A percentile compares a stretch with the other conserved stretches of the same genome.
These are phyloP conservation scores for Cliona cf. orientalis DNA, from an alignment of 37 sponge, comb jelly and placozoan species.

Conservation along the genomic window DNA sequence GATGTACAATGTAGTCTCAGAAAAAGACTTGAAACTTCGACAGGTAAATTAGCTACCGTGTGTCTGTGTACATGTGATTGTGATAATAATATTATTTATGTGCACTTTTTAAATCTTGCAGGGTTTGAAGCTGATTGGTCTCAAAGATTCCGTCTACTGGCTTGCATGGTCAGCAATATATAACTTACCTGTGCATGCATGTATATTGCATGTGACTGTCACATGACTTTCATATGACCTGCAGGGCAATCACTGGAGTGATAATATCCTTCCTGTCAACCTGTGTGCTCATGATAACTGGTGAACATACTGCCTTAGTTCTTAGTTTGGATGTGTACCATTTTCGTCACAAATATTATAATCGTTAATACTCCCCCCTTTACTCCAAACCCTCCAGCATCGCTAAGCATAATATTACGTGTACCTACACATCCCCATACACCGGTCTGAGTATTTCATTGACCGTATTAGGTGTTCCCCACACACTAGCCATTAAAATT, in stretches of 20 bases:
- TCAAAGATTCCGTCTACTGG: constrained; percentile 90
- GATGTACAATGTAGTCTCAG: constrained; percentile 84
- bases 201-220: no score
- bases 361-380: no score
- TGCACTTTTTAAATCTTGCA: neutral
- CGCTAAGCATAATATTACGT: no score
- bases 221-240: neutral
- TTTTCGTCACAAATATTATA: no score
- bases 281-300: constrained; percentile 22
- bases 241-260: constrained; percentile 77
- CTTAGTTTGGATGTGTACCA: no score
- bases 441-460: no score
- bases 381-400: no score
- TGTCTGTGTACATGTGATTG: neutral
- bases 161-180: constrained; percentile 67
- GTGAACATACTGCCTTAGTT: neutral
- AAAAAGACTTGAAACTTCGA: constrained; percentile 85
- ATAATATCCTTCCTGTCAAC: constrained; percentile 64
- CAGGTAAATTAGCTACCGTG: constrained; percentile 27
- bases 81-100: neutral
- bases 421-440: neutral
- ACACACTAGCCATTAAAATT: no score
- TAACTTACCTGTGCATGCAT: no score
- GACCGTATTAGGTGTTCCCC: no score
- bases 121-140: constrained; percentile 81